Evolutionary conservation across 1,140 invertebrate genomes (phyloP), one percentile per base, ranked within the genome.

Genomic region (Tyrophagus putrescentiae): DNA sequence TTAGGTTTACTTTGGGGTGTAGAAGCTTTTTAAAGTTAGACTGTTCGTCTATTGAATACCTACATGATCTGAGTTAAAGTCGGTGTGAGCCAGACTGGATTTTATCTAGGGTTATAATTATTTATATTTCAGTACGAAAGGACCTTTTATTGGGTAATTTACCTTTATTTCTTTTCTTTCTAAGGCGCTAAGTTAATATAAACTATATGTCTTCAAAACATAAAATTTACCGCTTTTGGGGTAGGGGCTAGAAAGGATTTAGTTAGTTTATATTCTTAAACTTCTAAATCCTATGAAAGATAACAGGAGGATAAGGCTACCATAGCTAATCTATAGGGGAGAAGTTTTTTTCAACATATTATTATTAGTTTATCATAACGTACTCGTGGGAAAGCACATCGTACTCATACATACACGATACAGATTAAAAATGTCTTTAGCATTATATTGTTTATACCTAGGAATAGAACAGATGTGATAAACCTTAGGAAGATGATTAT

Each of bases 401-500:
- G 36, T 13, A 39, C 36, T 39, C 36, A 39, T 13, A 39, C 36
- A 39, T 13, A 39, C 13, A 39, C 13, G n/a, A 39, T 13, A 39
- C 36, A 39, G 13, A 39, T 13, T 39, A 39, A 39, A 39, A 39
- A 13, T n/a, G n/a, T 13, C 36, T 39, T 39, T n/a, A 39, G n/a
- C 13, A 39, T 13, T 39, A 39, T 13, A 39, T 13, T 13, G 36
- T 39, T n/a, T n/a, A 13, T n/a, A 13, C 36, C 13, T 13, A 39
- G n/a, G n/a, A 13, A 39, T 13, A 39, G n/a, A 13, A 39, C 13
- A 13, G 13, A 13, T 13, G 36, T 60, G 70, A 79, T 67, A 36
- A 66, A 61, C 62, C 73, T 78, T 70, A 82, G 76, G 77, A 82
- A 80, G 72, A 82, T 72, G 76, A 84, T 80, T 70, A 72, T 80